Percentiles rank a stretch among this genome's conserved stretches.
Conservation (phyloP, 1,140 invertebrate species). For the Platorchestia sp. region DNA sequence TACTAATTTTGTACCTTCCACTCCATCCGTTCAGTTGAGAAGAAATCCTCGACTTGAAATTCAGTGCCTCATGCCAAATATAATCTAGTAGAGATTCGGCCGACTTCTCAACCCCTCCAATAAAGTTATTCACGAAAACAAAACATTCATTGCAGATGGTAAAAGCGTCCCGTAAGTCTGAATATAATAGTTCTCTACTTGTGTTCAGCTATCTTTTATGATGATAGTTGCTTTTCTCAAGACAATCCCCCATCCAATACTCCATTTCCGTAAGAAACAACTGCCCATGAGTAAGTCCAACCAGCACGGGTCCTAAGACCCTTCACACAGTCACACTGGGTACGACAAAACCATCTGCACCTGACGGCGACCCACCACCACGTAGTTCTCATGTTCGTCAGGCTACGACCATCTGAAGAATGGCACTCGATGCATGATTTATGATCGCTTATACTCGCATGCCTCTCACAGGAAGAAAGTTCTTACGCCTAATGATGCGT, state of each 20-base stretch:
- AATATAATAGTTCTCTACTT: not conserved
- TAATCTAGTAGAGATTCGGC: too few species aligned
- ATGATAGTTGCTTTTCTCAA: not conserved
- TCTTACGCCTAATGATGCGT: conserved; percentile 28
- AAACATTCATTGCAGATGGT: not conserved
- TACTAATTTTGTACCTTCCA: too few species aligned
- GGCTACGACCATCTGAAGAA: not conserved
- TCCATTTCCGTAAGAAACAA: not conserved
- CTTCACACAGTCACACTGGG: not conserved
- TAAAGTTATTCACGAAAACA: not conserved
- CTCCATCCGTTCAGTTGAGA: too few species aligned
- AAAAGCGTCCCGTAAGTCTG: not conserved
- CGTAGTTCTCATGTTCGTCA: not conserved
- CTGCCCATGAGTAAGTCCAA: too few species aligned
- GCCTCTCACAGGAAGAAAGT: not conserved
- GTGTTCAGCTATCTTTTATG: not conserved
- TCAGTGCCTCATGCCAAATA: too few species aligned
- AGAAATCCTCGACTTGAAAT: too few species aligned
- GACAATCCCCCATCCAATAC: not conserved
- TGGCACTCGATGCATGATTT: conserved; percentile 41
- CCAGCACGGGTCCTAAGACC: not conserved
- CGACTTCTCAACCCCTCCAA: too few species aligned
- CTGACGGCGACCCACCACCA: not conserved
- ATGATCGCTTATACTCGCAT: not conserved
- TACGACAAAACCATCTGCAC: not conserved